Evolutionary conservation across 2,113 vertebrate genomes (phyloP).

Genomic region (Odocoileus virginianus): DNA sequence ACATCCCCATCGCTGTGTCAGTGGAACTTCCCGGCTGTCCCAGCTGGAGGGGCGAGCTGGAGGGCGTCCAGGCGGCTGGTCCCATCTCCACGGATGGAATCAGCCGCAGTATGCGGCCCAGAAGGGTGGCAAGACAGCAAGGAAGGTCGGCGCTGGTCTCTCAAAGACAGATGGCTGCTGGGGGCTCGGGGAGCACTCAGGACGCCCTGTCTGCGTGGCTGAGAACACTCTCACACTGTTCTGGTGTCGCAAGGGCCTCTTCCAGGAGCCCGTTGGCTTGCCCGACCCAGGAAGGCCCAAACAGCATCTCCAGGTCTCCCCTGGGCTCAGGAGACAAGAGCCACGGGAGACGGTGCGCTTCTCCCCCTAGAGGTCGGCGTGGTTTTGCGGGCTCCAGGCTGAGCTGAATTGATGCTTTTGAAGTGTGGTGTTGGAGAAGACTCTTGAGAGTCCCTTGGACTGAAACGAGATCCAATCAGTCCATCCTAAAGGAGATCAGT

Average conservation of each 20-base stretch:
- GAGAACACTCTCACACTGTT: neutral
- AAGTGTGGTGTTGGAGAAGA: neutral
- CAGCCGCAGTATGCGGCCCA: fast-evolving
- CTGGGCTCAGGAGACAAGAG: neutral
- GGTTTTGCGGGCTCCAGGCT: fast-evolving
- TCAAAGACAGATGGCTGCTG: fast-evolving
- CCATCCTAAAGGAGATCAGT: neutral
- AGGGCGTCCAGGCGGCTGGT: fast-evolving
- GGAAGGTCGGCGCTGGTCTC: fast-evolving
- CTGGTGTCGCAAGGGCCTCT: fast-evolving
- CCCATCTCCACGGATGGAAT: fast-evolving
- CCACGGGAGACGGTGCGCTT: fast-evolving
- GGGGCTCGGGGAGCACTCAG: fast-evolving
- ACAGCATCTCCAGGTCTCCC: neutral
- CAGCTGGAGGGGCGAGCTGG: too few species aligned
- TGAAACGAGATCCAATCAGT: neutral
- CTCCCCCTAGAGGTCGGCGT: neutral
- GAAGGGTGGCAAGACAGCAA: fast-evolving
- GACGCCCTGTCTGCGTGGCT: fast-evolving
- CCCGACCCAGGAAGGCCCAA: fast-evolving
- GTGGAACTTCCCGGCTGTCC: fast-evolving
- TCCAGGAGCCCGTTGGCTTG: fast-evolving
- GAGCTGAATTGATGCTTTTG: neutral
- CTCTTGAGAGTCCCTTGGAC: neutral
- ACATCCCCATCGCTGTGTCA: fast-evolving